These are phyloP conservation scores for Drosophila glabriapex DNA, from an alignment of 2,888 invertebrate genomes.

Conservation along the genomic window DNA sequence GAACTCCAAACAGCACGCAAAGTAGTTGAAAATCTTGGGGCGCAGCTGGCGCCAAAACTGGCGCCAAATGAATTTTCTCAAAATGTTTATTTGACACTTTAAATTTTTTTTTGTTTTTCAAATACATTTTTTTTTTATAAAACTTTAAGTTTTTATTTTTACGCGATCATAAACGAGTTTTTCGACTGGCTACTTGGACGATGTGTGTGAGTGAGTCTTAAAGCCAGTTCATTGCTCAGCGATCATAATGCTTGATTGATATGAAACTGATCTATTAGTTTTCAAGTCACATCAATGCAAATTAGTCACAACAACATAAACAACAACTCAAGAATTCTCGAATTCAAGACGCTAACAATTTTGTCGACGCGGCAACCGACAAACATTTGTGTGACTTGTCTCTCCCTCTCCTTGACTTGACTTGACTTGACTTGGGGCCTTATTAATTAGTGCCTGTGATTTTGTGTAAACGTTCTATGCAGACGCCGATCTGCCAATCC, in stretches of 20 bases:
- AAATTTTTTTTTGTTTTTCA: not conserved
- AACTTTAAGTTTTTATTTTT: not conserved
- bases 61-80: conserved; percentile 67
- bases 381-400: conserved; percentile 31
- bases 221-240: conserved; percentile 62
- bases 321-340: conserved; percentile 13
- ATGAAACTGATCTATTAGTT: conserved; percentile 75
- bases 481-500: conserved; percentile 16
- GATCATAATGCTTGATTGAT: conserved; percentile 69
- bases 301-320: conserved; percentile 44
- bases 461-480: conserved; percentile 25
- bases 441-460: conserved; percentile 60
- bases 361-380: not conserved
- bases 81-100: conserved; percentile 66
- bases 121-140: not conserved
- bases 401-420: conserved; percentile 56
- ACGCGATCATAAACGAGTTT: conserved; percentile 53
- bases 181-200: not conserved
- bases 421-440: conserved; percentile 22
- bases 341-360: conserved; percentile 1
- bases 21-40: conserved; percentile 22
- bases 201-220: conserved; percentile 28
- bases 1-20: conserved; percentile 32
- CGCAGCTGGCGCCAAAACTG: conserved; percentile 56
- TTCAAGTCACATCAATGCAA: conserved; percentile 60